Conservation (phyloP, 37 sponge, comb jelly and placozoan genomes). For the Sycon ciliatum region DNA sequence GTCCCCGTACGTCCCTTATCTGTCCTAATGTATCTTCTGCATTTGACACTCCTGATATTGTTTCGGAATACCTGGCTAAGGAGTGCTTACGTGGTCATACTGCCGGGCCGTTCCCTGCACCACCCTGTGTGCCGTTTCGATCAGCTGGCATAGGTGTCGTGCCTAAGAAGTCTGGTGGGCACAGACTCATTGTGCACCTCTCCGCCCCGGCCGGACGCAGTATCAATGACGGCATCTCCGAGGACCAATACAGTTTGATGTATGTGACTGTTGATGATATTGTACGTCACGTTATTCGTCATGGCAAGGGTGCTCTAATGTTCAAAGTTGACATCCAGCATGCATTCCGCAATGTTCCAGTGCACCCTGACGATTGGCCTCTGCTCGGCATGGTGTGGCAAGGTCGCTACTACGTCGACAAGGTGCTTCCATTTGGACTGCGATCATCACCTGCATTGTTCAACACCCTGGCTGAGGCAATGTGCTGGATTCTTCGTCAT, state of each 20-base stretch:
- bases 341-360: conserved; percentile 17
- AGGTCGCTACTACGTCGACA: conserved; percentile 15
- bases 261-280: conserved; percentile 22
- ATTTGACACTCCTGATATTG: too few relatives aligned
- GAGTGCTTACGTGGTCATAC: too few relatives aligned
- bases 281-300: neutral
- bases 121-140: too few relatives aligned
- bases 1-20: too few relatives aligned
- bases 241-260: conserved; percentile 19
- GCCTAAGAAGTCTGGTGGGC: too few relatives aligned
- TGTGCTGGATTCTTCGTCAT: neutral
- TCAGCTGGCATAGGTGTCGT: too few relatives aligned
- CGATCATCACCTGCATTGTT: conserved; percentile 5
- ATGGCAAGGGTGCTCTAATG: conserved; percentile 1
- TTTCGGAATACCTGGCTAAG: too few relatives aligned
- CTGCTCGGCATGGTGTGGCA: conserved; percentile 28
- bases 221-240: conserved; percentile 20
- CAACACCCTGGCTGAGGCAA: conserved; percentile 14
- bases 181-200: neutral
- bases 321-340: conserved; percentile 18
- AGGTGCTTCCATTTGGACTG: neutral
- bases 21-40: too few relatives aligned
- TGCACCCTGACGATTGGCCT: conserved; percentile 17
- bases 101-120: too few relatives aligned
- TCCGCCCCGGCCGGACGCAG: neutral